These are phyloP conservation scores for Falco novaeseelandiae DNA, from an alignment of 2,797 vertebrate genomes.

Conservation along the genomic window DNA sequence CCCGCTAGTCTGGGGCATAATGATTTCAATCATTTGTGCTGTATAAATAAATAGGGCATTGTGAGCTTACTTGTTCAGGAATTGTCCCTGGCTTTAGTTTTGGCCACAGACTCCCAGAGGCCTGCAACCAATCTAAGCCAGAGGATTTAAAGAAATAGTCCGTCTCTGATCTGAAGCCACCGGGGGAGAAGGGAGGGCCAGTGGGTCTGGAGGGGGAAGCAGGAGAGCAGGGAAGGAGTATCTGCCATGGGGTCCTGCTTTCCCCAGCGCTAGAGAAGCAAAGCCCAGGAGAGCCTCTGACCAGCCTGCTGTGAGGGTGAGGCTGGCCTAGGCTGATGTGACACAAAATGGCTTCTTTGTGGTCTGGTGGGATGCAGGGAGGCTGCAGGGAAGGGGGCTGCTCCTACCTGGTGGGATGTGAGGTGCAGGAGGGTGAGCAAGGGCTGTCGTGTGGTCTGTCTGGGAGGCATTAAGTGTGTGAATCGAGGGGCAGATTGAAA, in stretches of 20 bases:
- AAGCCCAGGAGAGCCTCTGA: neutral
- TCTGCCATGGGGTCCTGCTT: neutral
- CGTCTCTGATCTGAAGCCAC: neutral
- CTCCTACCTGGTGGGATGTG: neutral
- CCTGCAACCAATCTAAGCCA: slow-evolving; percentile 54
- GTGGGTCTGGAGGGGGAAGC: neutral
- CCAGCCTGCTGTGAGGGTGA: rapidly evolving
- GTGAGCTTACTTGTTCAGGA: slow-evolving; percentile 71
- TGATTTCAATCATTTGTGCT: slow-evolving; percentile 67
- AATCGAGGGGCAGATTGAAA: neutral
- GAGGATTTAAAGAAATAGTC: slow-evolving; percentile 40
- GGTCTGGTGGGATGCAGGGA: rapidly evolving
- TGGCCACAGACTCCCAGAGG: slow-evolving; percentile 57
- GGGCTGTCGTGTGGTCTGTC: rapidly evolving
- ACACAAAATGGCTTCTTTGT: neutral
- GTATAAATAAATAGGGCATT: slow-evolving; percentile 73
- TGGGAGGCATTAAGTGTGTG: neutral
- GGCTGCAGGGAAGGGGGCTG: neutral
- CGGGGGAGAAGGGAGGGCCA: neutral
- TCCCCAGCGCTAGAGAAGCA: rapidly evolving
- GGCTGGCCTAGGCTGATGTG: neutral
- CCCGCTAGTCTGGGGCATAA: slow-evolving; percentile 63
- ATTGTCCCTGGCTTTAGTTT: slow-evolving; percentile 73
- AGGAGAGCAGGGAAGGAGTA: rapidly evolving
- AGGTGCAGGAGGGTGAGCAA: neutral